Base-by-base conservation (phyloP, 2,888 invertebrate genomes). In the Lasioglossum malachurum region DNA sequence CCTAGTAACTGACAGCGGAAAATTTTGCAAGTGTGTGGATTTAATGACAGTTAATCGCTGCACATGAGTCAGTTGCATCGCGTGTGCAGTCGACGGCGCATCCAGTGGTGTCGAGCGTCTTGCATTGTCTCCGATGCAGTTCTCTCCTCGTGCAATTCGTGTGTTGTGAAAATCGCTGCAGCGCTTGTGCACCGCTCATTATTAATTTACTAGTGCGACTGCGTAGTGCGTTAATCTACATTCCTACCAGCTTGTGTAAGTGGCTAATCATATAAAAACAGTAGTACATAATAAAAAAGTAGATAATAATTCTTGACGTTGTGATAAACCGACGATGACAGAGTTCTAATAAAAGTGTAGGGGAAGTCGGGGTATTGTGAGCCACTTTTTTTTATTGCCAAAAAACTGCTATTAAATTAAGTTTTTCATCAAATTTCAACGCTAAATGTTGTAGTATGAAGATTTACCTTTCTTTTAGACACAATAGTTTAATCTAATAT, bases 11-110 rank as follows among this genome's bases (percentile, higher is more conserved):
- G 46, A 8, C 8, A 12, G 3, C 23, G n/a, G 41, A 27, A 27
- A n/a, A 44, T 41, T 75, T 3, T 35, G 12, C 14, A 12, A 8
- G 23, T 27, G 12, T 4, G 35, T 38, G 23, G 69, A 57, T 78
- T 78, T 44, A 82, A 78, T 82, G 49, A 38, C 16, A 35, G 7
- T 53, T 74, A 67, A 44, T 69, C 35, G n/a, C 31, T 53, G 23
- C 23, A 19, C n/a, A 4, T 19, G 35, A 46, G 44, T 44, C 74
- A 82, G 82, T 78, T 35, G n/a, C n/a, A 8, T 4, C 19, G 44
- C 19, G 67, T 10, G 49, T 41, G 12, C 53, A 14, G 41, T 35
- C 7, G n/a, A 3, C 0, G 7, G 8, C 75, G 69, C 35, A 2
- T 23, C 23, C 7, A 23, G 23, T 2, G 49, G 19, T 23, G 8